Evolutionary conservation across 1,140 invertebrate species (phyloP), one percentile per base, ranked within the genome.

Genomic region (Anoplophora glabripennis): DNA sequence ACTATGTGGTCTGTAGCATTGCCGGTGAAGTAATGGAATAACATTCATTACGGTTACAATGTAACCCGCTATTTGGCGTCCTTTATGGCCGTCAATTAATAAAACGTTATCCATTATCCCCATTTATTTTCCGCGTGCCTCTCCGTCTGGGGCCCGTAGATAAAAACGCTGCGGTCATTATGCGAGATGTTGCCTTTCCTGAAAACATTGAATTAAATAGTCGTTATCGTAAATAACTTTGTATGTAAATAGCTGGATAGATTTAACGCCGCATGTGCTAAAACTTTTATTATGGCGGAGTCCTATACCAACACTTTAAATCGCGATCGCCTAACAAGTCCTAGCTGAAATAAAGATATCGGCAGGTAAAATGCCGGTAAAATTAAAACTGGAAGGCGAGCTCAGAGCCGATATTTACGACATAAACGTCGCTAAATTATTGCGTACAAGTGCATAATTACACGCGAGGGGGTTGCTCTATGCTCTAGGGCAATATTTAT

Each of bases 401-500:
- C 34, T n/a, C 17, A 11, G 40, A 28, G 42, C 44, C 36, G 42
- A 9, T 54, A 54, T 54, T 54, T 44, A 54, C 41, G 40, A 41
- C 38, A 42, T 54, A 44, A 54, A 54, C 40, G 38, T 44, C 21
- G 21, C 34, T 14, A 44, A 54, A 54, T 54, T 42, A 54, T 54
- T 42, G 40, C 52, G 44, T 54, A 44, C 52, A 44, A 54, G n/a
- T 14, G 33, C 41, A 33, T 44, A 54, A 54, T 54, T 54, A 54
- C 40, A 54, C 33, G 44, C 38, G 18, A 42, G 52, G 33, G 37
- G 52, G 52, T 44, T 28, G n/a, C 38, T 36, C 34, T 17, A 17
- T 18, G 41, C 54, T 48, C 44, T 56, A 56, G 54, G 54, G 41
- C 54, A 35, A 56, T 45, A 48, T 56, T 56, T 47, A 56, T 47